A percentile compares a stretch with the other conserved stretches of the same genome.
Conservation (phyloP, 2,113 vertebrate species). For the Pao palembangensis region DNA sequence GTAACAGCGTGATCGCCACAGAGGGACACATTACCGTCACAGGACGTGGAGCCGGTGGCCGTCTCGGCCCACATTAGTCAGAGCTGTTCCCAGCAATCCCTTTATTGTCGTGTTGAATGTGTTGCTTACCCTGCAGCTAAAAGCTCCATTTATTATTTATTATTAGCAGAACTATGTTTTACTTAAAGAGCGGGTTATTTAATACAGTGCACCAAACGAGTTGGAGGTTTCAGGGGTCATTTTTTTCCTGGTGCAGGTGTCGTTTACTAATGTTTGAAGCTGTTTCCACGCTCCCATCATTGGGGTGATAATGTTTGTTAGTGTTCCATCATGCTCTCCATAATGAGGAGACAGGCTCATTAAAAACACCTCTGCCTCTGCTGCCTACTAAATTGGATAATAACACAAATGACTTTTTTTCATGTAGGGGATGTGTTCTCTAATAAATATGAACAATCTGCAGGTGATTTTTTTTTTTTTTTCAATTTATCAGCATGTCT, state of each 20-base stretch:
- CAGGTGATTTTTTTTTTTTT: constrained; percentile 4
- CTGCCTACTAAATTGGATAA: constrained; percentile 59
- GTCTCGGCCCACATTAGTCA: constrained; percentile 4
- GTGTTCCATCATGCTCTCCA: constrained; percentile 29
- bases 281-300: constrained; percentile 25
- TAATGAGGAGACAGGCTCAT: constrained; percentile 48
- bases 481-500: constrained; percentile 21
- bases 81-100: constrained; percentile 2
- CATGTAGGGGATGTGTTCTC: constrained; percentile 12
- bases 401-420: constrained; percentile 37
- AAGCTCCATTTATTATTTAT: constrained; percentile 34
- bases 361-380: constrained; percentile 44
- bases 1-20: constrained; percentile 11
- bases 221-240: constrained; percentile 31
- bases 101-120: constrained; percentile 25
- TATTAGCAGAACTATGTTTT: background rate
- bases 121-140: constrained; percentile 20
- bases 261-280: constrained; percentile 41
- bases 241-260: constrained; percentile 32
- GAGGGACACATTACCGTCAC: constrained; percentile 2
- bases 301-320: constrained; percentile 42
- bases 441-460: constrained; percentile 7
- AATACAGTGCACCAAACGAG: constrained; percentile 25
- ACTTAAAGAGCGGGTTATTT: background rate
- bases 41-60: constrained; percentile 7